Evolutionary conservation across 2,888 invertebrate genomes (phyloP), one percentile per base, ranked within the genome.

Genomic region (Drosophila villosipedis): DNA sequence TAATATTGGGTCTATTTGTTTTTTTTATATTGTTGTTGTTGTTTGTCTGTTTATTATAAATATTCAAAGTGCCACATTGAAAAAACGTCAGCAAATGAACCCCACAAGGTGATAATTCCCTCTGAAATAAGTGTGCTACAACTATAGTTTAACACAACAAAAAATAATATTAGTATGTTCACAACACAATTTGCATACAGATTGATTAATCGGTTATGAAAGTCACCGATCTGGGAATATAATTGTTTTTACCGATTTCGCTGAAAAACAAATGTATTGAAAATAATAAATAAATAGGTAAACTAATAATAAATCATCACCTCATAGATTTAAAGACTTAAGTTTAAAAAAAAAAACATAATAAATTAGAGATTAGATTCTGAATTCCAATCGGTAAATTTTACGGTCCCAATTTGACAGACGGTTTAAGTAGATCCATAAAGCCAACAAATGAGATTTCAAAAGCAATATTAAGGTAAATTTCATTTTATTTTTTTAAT

Each of bases 21-120:
- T 35, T 16, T 16, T 35, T 16, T 16, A 3, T 14, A 14, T 62
- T 65, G 54, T 66, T 79, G 50, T 69, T 69, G 37, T 37, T 53
- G 39, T 33, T n/a, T 37, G 25, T 37, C 7, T 37, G 25, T 4
- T 16, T 25, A 10, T 9, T 25, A 47, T 9, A 25, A 5, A n/a
- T n/a, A 37, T 37, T 30, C 67, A 66, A 79, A 79, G 75, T 72
- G 61, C 76, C 69, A 10, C 57, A 58, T 67, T 60, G 50, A 58
- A 60, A 22, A 62, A 47, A 60, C 73, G 58, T 22, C 52, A 33
- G 10, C 39, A 19, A 35, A 25, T 30, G 41, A 58, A 37, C 4
- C n/a, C 57, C 39, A 14, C 41, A 55, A 35, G 19, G 25, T 33
- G 39, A 4, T 39, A 7, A 25, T 14, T 12, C 41, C 28, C 1